Percentiles rank a stretch among this genome's conserved stretches.
phyloP scores from a whole-genome alignment of 2,797 vertebrate species.

The Poecilia picta region DNA sequence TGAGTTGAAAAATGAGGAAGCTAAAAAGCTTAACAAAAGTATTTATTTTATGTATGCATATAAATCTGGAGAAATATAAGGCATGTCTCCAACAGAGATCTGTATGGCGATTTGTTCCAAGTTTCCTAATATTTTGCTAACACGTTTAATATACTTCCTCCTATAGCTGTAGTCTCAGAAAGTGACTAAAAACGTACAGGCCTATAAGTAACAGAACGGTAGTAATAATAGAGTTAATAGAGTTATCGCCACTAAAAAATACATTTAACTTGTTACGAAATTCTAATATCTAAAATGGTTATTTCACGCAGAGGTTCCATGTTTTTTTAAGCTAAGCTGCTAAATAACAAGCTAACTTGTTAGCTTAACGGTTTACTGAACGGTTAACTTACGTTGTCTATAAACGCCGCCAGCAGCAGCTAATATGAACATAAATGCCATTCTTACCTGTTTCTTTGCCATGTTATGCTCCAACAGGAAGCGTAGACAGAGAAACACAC shows the following conservation, averaged over 20 bases:
- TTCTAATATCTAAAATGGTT: too few species aligned
- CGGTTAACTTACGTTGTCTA: background rate
- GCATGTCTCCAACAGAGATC: background rate
- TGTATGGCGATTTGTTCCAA: background rate
- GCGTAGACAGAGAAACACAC: constrained; percentile 17
- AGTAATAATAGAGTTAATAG: background rate
- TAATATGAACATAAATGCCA: background rate
- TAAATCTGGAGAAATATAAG: background rate
- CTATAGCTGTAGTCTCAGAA: background rate
- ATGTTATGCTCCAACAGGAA: constrained; percentile 29
- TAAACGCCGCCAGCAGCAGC: background rate
- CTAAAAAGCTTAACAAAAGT: background rate
- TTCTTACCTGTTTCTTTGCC: constrained; percentile 55
- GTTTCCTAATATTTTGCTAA: background rate
- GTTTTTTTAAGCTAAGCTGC: background rate
- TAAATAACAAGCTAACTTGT: constrained; percentile 8
- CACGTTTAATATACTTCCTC: background rate
- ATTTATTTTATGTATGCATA: background rate
- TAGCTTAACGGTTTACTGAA: background rate
- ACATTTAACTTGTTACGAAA: background rate
- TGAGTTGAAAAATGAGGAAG: background rate
- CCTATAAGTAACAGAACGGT: background rate
- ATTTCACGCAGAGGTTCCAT: background rate
- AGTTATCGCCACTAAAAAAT: background rate
- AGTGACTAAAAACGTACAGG: background rate